Evolutionary conservation across 1,140 invertebrate genomes (phyloP), one percentile per base, ranked within the genome.

Genomic region (Druon quercuslanigerum): DNA sequence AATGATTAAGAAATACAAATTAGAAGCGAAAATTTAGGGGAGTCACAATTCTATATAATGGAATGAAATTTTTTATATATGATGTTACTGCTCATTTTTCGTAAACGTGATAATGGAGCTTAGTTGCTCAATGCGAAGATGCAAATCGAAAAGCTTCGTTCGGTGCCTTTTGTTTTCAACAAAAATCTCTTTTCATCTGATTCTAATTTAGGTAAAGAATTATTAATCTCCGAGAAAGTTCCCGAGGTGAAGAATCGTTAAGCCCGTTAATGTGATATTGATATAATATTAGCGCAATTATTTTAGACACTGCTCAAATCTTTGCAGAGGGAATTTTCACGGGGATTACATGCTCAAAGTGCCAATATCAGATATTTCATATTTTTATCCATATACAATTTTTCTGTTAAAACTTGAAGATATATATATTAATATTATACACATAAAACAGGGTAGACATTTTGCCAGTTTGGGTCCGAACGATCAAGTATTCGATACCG

Each of bases 1-100:
- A 81, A 78, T 84, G 77, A 82, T 76, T 46, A 70, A 74, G 51
- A 7, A 46, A 46, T 7, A 46, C 8, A 46, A 46, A 9, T 20
- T 56, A 20, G 3, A 56, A 20, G 9, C 11, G 20, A 54, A 54
- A 17, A 54, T 19, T 19, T 19, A n/a, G 13, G 16, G 16, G 14
- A 12, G 25, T 25, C 52, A 20, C 20, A 54, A 73, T 73, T 40
- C 25, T 72, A 50, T n/a, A 70, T 20, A 20, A 70, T 12, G 11
- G 20, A 19, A 73, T 25, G 51, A 73, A 73, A 73, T 19, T 73
- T n/a, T 72, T 17, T 20, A 20, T 7, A n/a, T 51, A 72, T 16
- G 71, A 72, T 40, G 40, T 66, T 66, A 40, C 57, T 46, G 57
- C 33, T 57, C 17, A 60, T 60, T 60, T 46, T 60, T 60, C 57